Percentiles rank a stretch among this genome's conserved stretches.
These are phyloP conservation scores for Drosophila paracracens DNA, from an alignment of 2,888 invertebrate genomes.

Conservation along the genomic window DNA sequence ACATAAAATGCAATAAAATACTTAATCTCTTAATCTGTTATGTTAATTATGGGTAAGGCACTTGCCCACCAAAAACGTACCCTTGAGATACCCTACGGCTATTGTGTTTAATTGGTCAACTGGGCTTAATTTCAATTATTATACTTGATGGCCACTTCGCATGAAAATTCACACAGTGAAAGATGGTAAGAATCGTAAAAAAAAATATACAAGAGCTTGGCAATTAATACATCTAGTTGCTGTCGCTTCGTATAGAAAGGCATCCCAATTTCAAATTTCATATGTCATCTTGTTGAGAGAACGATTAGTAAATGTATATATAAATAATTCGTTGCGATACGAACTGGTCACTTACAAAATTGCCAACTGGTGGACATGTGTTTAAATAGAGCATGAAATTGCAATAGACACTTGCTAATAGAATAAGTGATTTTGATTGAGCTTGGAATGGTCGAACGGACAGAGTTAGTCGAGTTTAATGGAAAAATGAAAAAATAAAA, in stretches of 20 bases:
- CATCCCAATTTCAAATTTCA: constrained; percentile 79
- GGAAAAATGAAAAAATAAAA: constrained; percentile 33
- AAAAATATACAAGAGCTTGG: constrained; percentile 38
- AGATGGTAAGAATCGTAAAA: constrained; percentile 84
- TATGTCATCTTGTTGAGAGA: constrained; percentile 72
- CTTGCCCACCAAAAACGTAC: not conserved
- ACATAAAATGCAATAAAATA: constrained; percentile 53
- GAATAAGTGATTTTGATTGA: constrained; percentile 27
- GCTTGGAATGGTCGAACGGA: constrained; percentile 29
- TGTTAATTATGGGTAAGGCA: not conserved
- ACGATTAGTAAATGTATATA: constrained; percentile 67
- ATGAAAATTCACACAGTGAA: constrained; percentile 82
- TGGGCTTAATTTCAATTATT: constrained; percentile 14
- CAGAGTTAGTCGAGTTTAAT: constrained; percentile 27
- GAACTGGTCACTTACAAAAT: constrained; percentile 50
- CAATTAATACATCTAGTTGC: constrained; percentile 8
- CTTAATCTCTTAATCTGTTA: constrained; percentile 5
- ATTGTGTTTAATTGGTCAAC: constrained; percentile 11
- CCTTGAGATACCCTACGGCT: not conserved
- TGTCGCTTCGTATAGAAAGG: constrained; percentile 9
- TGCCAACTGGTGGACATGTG: constrained; percentile 18
- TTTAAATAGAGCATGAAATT: constrained; percentile 38
- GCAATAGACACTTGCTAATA: constrained; percentile 31
- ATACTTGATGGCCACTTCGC: constrained; percentile 71
- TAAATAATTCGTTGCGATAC: constrained; percentile 21